Evolutionary conservation across 92 coral and sea anemone species (phyloP).

Genomic region (Palythoa heliodiscus): DNA sequence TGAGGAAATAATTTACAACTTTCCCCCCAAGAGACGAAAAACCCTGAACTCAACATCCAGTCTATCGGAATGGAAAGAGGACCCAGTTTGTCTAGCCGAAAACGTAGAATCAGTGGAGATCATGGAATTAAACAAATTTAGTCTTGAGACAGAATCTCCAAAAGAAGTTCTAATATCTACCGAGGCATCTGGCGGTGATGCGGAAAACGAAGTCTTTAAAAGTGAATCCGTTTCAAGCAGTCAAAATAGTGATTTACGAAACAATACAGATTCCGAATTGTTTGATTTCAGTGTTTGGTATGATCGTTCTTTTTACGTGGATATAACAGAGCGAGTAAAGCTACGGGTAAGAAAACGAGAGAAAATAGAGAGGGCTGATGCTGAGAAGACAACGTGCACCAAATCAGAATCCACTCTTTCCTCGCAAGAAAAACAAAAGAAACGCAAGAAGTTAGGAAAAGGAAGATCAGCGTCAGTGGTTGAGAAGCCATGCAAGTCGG

Average conservation of each 20-base stretch:
- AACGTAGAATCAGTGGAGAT: not conserved
- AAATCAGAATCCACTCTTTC: not conserved
- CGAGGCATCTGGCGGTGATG: not conserved
- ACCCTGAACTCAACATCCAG: slow-evolving; percentile 16
- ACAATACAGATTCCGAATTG: not conserved
- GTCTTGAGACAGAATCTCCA: not conserved
- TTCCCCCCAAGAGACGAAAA: slow-evolving; percentile 35
- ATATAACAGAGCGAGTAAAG: slow-evolving; percentile 38
- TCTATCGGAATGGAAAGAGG: slow-evolving; percentile 13
- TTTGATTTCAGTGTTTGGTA: slow-evolving; percentile 22
- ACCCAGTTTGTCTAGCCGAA: not conserved
- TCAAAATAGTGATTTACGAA: not conserved
- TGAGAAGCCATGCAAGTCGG: slow-evolving; percentile 1
- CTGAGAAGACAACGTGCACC: not conserved
- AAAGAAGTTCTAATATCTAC: not conserved
- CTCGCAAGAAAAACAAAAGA: not conserved
- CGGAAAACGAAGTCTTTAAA: not conserved
- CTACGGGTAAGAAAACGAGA: slow-evolving; percentile 15
- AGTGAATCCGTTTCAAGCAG: not conserved
- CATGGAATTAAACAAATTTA: not conserved
- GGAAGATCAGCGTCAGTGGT: not conserved
- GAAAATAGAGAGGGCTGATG: not conserved
- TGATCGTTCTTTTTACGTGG: not conserved
- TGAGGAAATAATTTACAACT: slow-evolving; percentile 18
- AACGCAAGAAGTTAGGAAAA: not conserved